Evolutionary conservation across 2,888 invertebrate species (phyloP).

Genomic region (Gonocerus acuteangulatus): DNA sequence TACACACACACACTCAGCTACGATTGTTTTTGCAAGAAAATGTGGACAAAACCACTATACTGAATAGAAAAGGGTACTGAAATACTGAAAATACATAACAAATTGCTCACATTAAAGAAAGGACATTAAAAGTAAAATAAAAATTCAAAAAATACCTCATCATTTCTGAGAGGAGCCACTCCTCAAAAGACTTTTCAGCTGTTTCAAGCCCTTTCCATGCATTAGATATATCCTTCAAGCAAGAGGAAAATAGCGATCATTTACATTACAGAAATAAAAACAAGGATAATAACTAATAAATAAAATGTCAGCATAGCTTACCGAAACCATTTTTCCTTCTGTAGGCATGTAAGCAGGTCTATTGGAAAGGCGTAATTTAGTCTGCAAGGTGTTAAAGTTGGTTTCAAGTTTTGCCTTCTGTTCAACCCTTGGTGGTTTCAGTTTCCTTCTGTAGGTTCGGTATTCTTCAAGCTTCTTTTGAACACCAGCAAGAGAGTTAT

Average conservation of each 20-base stretch:
- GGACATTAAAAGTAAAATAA: too few relatives aligned
- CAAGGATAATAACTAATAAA: too few relatives aligned
- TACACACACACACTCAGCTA: too few relatives aligned
- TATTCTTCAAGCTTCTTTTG: conserved; percentile 98
- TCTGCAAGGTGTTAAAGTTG: conserved; percentile 99
- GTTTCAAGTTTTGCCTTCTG: conserved; percentile 99
- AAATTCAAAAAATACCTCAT: conserved; percentile 59
- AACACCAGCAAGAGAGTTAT: conserved; percentile 93
- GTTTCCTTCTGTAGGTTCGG: conserved; percentile 95
- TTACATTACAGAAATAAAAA: background rate
- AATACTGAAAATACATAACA: too few relatives aligned
- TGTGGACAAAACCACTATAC: too few relatives aligned
- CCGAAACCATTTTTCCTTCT: conserved; percentile 97
- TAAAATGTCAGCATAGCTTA: conserved; percentile 47
- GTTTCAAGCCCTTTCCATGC: conserved; percentile 97
- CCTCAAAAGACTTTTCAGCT: conserved; percentile 72
- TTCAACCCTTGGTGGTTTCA: conserved; percentile 99
- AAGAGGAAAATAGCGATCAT: conserved; percentile 36
- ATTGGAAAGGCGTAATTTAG: conserved; percentile 93
- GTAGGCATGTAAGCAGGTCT: conserved; percentile 99
- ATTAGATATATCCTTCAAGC: conserved; percentile 82
- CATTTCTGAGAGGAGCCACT: conserved; percentile 98
- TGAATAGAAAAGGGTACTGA: too few relatives aligned
- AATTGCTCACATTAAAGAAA: too few relatives aligned
- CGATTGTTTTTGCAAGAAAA: too few relatives aligned